Base-by-base conservation (phyloP, 2,113 vertebrate genomes). In the Desmodus rotundus region DNA sequence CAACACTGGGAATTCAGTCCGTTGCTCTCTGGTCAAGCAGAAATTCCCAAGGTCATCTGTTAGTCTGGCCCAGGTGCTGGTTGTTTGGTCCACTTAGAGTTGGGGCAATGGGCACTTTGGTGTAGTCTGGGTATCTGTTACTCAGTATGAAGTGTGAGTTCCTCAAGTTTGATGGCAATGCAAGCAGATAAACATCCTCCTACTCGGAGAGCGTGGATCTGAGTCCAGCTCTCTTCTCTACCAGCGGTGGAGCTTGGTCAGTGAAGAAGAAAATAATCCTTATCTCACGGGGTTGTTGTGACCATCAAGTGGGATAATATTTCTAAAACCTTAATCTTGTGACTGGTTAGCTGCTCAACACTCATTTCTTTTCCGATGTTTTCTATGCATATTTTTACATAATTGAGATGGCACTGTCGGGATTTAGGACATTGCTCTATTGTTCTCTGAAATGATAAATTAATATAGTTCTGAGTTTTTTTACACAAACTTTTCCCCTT, bases 331-430 rank as follows among this genome's bases (percentile, higher is more conserved):
- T 7, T 26, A 63, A 28, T 36, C 58, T 56, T 72, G 11, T 89
- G 52, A 45, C 26, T 36, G n/a, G 41, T 65, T 41, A 90, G 13
- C 10, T 45, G 15, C 52, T 65, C 26, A 31, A 41, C 12, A 83
- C 47, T 52, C 33, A 43, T 91, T 93, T 56, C 28, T 93, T 77
- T 88, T 78, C 58, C 19, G n/a, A 54, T 61, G 56, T 31, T 91
- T 70, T 56, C 14, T 56, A 28, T 56, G 36, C 45, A 43, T 88
- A 50, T 36, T 84, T 90, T 87, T 63, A 93, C 41, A 43, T 78
- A 54, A 91, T 16, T 73, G 61, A 91, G 38, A 50, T 58, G 52
- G 20, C 16, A 24, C 45, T 83, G 33, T 72, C 45, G 47, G 26
- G 63, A 78, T 15, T 78, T 54, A 45, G 61, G 58, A 87, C 38